These are phyloP conservation scores for Myotis yumanensis DNA, from an alignment of 2,113 vertebrate species.

Conservation along the genomic window DNA sequence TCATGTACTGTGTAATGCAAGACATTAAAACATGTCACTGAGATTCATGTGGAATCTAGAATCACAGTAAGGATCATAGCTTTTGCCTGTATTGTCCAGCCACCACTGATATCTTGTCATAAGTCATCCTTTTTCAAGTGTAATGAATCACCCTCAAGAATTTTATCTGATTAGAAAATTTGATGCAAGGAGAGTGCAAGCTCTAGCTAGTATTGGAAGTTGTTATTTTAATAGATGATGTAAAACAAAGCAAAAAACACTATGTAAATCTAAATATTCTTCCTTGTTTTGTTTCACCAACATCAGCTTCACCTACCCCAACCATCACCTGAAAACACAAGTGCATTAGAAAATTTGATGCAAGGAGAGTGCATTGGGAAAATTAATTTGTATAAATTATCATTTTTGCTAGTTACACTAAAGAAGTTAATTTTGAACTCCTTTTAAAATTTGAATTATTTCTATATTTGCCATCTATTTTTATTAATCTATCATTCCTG, in stretches of 20 bases:
- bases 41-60: not conserved
- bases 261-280: not conserved
- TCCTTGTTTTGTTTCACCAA: not conserved
- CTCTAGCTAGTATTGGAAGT: not conserved
- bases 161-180: conserved; percentile 10
- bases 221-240: not conserved
- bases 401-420: not conserved
- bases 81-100: not conserved
- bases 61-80: not conserved
- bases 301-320: not conserved
- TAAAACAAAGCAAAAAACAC: not conserved
- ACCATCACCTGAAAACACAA: not conserved
- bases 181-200: not conserved
- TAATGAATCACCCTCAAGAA: not conserved
- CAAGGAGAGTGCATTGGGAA: too few relatives aligned
- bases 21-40: conserved; percentile 1
- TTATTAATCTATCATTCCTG: not conserved
- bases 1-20: not conserved
- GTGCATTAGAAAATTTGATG: too few relatives aligned
- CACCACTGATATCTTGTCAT: not conserved
- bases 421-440: not conserved
- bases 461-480: not conserved
- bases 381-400: not conserved
- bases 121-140: not conserved
- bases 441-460: not conserved